These are phyloP conservation scores for Rhinoraja longicauda DNA, from an alignment of 2,797 vertebrate genomes.

Conservation along the genomic window DNA sequence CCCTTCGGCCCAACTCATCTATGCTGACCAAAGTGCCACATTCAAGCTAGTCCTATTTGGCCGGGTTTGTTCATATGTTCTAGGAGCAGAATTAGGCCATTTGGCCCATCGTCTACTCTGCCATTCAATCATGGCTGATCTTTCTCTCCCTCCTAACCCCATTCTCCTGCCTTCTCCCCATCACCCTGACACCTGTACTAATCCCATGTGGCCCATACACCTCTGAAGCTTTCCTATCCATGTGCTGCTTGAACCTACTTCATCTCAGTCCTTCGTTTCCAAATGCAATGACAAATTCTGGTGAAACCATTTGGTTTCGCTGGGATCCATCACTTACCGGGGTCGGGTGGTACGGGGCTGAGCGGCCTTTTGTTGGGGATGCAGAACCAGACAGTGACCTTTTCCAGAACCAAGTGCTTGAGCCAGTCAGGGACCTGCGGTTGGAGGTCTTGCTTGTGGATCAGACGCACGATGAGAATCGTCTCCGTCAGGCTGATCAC, in stretches of 20 bases:
- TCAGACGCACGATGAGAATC: slow-evolving; percentile 84
- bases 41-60: too few species aligned
- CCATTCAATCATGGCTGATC: too few species aligned
- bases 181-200: too few species aligned
- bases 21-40: too few species aligned
- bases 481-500: slow-evolving; percentile 92
- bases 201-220: too few species aligned
- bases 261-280: neutral
- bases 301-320: neutral
- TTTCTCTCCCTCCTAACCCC: too few species aligned
- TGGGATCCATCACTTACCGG: slow-evolving; percentile 52
- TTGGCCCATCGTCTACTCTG: too few species aligned
- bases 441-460: slow-evolving; percentile 91
- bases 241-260: neutral
- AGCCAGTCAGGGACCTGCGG: slow-evolving; percentile 80
- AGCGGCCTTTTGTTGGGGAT: slow-evolving; percentile 63
- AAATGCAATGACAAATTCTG: neutral
- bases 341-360: slow-evolving; percentile 48
- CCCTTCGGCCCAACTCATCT: too few species aligned
- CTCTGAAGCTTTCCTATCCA: too few species aligned
- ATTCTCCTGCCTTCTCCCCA: too few species aligned
- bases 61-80: too few species aligned
- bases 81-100: too few species aligned
- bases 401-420: slow-evolving; percentile 72
- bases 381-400: slow-evolving; percentile 71